These are phyloP conservation scores for Peromyscus melanophrys DNA, from an alignment of 2,797 vertebrate genomes.

Conservation along the genomic window DNA sequence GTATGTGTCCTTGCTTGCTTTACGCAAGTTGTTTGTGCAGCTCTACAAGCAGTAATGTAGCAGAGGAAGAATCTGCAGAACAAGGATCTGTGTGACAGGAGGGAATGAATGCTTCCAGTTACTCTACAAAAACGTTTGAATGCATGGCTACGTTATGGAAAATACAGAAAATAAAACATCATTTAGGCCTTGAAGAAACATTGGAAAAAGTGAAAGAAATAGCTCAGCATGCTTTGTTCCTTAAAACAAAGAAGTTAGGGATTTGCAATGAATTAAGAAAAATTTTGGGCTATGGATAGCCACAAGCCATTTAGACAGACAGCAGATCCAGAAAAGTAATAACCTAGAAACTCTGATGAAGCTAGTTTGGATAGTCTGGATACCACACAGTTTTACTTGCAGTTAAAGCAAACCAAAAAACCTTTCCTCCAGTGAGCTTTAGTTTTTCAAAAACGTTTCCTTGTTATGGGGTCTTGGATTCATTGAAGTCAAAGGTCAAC, in stretches of 20 bases:
- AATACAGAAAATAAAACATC: constrained; percentile 61
- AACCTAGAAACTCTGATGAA: constrained; percentile 41
- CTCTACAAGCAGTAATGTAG: constrained; percentile 17
- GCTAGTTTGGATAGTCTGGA: constrained; percentile 28
- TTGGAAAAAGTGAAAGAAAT: constrained; percentile 12
- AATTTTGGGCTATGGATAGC: constrained; percentile 14
- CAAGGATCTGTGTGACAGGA: constrained; percentile 12
- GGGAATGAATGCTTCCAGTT: constrained; percentile 53
- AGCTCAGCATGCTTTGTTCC: constrained; percentile 30
- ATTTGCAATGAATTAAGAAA: constrained; percentile 55
- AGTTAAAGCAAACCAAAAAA: constrained; percentile 47
- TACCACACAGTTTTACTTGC: neutral
- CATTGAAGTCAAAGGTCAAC: constrained; percentile 55
- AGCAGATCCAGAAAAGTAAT: constrained; percentile 36
- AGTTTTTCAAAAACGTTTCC: neutral
- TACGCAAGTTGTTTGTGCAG: constrained; percentile 14
- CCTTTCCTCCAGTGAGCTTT: neutral
- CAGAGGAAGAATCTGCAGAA: constrained; percentile 28
- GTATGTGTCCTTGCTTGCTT: neutral
- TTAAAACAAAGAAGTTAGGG: constrained; percentile 68
- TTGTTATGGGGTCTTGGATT: constrained; percentile 9
- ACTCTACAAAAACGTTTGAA: constrained; percentile 21
- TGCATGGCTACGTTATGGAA: constrained; percentile 24
- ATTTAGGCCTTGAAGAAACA: constrained; percentile 65
- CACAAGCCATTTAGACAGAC: constrained; percentile 19